phyloP scores from a whole-genome alignment of 2,888 invertebrate species.

The Parasteatoda lunata region DNA sequence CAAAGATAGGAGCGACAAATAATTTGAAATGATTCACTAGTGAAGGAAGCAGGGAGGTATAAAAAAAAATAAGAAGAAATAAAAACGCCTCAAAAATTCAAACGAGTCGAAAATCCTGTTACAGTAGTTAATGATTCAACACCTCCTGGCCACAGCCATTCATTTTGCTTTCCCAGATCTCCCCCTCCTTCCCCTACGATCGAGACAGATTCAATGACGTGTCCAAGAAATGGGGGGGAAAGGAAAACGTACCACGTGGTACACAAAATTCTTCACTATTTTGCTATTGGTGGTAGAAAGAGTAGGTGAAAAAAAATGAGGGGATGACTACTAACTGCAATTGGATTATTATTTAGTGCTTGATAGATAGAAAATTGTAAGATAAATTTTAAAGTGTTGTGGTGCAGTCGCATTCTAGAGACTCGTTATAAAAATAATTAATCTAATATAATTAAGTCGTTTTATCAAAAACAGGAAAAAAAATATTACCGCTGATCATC shows the following conservation, averaged over 20 bases:
- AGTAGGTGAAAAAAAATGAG: conserved; percentile 33
- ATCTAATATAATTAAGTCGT: too few species aligned
- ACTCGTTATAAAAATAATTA: too few species aligned
- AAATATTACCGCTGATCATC: too few species aligned
- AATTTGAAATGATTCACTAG: neutral
- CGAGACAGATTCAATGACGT: conserved; percentile 59
- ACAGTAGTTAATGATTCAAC: conserved; percentile 68
- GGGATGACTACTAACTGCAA: conserved; percentile 36
- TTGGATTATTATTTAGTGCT: neutral
- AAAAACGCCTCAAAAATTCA: conserved; percentile 64
- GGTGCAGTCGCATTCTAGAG: too few species aligned
- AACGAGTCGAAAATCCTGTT: conserved; percentile 68
- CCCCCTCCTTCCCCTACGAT: neutral
- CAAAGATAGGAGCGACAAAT: conserved; percentile 20
- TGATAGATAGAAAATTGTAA: too few species aligned
- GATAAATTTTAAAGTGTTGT: too few species aligned
- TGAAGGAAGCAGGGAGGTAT: neutral
- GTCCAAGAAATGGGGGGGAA: neutral
- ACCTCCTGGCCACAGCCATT: conserved; percentile 65
- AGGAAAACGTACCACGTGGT: conserved; percentile 53
- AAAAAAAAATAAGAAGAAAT: neutral
- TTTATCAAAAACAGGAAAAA: too few species aligned
- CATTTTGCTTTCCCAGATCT: conserved; percentile 54
- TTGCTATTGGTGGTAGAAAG: conserved; percentile 41
- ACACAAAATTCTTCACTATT: conserved; percentile 5